A percentile compares a stretch with the other conserved stretches of the same genome.
These are phyloP conservation scores for Naja naja DNA, from an alignment of 2,113 vertebrate genomes.

Conservation along the genomic window DNA sequence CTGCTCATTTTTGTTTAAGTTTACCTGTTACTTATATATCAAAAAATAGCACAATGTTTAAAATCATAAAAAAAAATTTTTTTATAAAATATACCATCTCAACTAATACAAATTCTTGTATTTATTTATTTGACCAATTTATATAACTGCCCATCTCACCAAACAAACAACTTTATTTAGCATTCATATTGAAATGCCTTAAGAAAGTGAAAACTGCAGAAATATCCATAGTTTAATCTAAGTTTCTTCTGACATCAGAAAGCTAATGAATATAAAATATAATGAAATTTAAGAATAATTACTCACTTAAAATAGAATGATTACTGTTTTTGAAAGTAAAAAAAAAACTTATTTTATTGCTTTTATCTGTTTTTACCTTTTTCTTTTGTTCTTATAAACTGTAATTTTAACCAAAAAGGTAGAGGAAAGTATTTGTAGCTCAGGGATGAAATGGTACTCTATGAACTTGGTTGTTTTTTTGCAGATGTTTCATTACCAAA, in stretches of 20 bases:
- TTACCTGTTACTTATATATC: neutral
- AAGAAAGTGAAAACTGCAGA: neutral
- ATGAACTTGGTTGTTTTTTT: neutral
- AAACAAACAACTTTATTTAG: neutral
- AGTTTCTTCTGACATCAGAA: neutral
- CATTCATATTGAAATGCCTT: neutral
- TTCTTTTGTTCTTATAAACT: neutral
- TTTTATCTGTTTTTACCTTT: neutral
- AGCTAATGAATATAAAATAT: neutral
- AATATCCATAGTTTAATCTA: neutral
- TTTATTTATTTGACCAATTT: neutral
- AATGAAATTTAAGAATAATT: neutral
- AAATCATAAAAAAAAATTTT: neutral
- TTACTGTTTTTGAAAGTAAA: neutral
- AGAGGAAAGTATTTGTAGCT: neutral
- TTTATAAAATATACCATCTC: neutral
- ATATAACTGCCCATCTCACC: neutral
- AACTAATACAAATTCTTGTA: neutral
- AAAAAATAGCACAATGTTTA: neutral
- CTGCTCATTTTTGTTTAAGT: neutral
- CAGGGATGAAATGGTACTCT: neutral
- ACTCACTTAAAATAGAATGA: neutral
- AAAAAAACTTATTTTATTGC: neutral
- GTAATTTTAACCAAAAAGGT: neutral
- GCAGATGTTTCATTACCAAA: neutral